phyloP scores from a whole-genome alignment of 2,113 vertebrate genomes.

The Cyprinus carpio region DNA sequence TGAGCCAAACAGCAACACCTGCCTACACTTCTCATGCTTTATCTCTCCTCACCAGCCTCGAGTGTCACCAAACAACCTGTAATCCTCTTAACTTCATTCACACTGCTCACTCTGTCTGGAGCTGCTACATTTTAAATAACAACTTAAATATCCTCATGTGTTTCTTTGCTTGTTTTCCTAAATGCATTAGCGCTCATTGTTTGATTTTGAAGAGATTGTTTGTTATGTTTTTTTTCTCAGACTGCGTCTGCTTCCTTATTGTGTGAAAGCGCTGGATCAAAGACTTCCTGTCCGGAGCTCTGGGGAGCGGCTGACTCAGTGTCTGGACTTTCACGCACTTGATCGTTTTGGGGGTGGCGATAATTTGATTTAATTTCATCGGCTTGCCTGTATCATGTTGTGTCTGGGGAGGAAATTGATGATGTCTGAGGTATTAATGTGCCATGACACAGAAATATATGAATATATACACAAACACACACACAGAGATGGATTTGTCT shows the following conservation, averaged over 20 bases:
- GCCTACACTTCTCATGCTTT: slow-evolving; percentile 26
- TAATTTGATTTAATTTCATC: slow-evolving; percentile 42
- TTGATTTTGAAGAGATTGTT: neutral
- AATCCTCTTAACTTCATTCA: slow-evolving; percentile 55
- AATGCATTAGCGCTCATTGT: slow-evolving; percentile 17
- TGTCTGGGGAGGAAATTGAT: slow-evolving; percentile 33
- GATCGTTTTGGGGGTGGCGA: neutral
- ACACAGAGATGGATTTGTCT: slow-evolving; percentile 39
- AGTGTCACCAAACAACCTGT: slow-evolving; percentile 42
- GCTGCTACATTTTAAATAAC: slow-evolving; percentile 29
- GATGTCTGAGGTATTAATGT: slow-evolving; percentile 26
- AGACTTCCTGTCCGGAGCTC: slow-evolving; percentile 20
- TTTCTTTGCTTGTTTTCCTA: slow-evolving; percentile 2
- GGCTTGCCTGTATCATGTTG: slow-evolving; percentile 10
- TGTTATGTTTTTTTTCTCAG: neutral
- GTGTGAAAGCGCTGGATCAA: slow-evolving; percentile 28
- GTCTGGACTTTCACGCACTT: slow-evolving; percentile 7
- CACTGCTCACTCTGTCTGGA: slow-evolving; percentile 14
- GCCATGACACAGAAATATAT: slow-evolving; percentile 32
- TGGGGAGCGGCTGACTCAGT: neutral
- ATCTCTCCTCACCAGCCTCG: slow-evolving; percentile 40
- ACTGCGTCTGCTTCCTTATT: neutral
- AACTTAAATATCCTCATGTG: slow-evolving; percentile 7
- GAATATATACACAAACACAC: neutral
- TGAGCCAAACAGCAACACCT: slow-evolving; percentile 39